phyloP scores from a whole-genome alignment of 1,140 invertebrate genomes.

The Ostrea edulis region DNA sequence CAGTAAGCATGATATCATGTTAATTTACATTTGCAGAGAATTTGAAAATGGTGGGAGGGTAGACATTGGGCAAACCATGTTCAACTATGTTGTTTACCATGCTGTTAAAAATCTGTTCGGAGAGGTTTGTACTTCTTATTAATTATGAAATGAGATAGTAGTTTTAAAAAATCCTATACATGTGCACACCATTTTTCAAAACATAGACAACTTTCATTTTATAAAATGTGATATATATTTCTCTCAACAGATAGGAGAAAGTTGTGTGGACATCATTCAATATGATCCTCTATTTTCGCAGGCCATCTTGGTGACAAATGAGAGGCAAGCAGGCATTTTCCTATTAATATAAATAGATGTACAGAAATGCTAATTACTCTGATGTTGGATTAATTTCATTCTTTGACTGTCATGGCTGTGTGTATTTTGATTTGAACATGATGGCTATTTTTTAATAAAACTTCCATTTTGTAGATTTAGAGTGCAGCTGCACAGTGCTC shows the following conservation, averaged over 20 bases:
- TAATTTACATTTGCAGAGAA: not conserved
- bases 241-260: not conserved
- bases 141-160: too few species aligned
- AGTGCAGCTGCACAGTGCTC: not conserved
- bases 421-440: not conserved
- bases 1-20: not conserved
- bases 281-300: not conserved
- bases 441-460: not conserved
- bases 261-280: not conserved
- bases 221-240: not conserved
- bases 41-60: not conserved
- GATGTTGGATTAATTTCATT: too few species aligned
- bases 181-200: not conserved
- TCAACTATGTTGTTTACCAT: not conserved
- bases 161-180: not conserved
- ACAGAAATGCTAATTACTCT: not conserved
- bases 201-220: not conserved
- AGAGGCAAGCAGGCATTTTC: not conserved
- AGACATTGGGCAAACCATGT: slow-evolving; percentile 15
- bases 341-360: not conserved
- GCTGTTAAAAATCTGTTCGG: slow-evolving; percentile 11
- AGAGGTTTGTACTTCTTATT: not conserved
- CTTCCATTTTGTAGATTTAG: not conserved
- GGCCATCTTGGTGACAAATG: not conserved
- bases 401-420: not conserved